Percentiles rank a stretch among this genome's conserved stretches.
These are phyloP conservation scores for Merodon equestris DNA, from an alignment of 2,888 invertebrate genomes.

Conservation along the genomic window DNA sequence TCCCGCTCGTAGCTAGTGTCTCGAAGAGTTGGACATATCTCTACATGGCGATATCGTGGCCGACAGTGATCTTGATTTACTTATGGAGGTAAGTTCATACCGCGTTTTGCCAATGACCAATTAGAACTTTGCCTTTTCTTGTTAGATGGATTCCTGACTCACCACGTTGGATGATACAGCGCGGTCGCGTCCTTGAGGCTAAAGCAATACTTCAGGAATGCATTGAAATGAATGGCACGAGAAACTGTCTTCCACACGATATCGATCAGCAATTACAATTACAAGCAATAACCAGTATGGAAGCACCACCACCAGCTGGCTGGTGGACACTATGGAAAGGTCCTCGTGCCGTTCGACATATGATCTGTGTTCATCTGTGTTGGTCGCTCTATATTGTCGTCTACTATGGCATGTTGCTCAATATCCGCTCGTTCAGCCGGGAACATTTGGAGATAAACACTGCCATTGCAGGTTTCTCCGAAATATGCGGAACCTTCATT, in stretches of 20 bases:
- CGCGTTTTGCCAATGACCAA: background rate
- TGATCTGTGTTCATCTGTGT: constrained; percentile 77
- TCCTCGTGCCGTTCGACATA: constrained; percentile 75
- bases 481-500: constrained; percentile 78
- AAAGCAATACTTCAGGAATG: constrained; percentile 77
- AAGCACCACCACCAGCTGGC: constrained; percentile 76
- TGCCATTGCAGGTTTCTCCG: constrained; percentile 77
- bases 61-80: constrained; percentile 78
- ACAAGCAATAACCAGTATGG: constrained; percentile 77
- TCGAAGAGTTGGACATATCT: constrained; percentile 79
- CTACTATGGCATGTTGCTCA: constrained; percentile 79
- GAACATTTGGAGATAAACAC: constrained; percentile 79
- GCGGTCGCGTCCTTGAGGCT: constrained; percentile 77
- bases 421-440: constrained; percentile 79
- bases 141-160: constrained; percentile 79
- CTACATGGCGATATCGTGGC: constrained; percentile 79
- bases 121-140: too few species aligned
- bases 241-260: constrained; percentile 77
- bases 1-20: constrained; percentile 79
- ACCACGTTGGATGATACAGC: constrained; percentile 79
- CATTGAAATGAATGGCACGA: constrained; percentile 77
- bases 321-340: constrained; percentile 79
- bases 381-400: constrained; percentile 79
- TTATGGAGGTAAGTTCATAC: constrained; percentile 76
- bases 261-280: constrained; percentile 77